Percentiles rank a stretch among this genome's conserved stretches.
These are phyloP conservation scores for Naso thynnoides DNA, from an alignment of 2,797 vertebrate genomes.

Conservation along the genomic window DNA sequence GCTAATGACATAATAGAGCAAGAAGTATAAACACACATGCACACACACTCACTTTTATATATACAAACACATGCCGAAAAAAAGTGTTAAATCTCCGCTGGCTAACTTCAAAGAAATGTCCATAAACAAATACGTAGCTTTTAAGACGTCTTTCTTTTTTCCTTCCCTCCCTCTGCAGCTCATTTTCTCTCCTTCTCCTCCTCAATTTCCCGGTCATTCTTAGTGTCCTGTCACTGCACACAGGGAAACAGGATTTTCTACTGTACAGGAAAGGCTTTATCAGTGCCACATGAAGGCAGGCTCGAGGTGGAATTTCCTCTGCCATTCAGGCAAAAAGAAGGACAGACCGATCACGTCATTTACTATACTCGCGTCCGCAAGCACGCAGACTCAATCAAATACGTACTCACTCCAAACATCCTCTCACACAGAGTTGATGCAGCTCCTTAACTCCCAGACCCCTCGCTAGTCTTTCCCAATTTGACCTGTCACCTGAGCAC, in stretches of 20 bases:
- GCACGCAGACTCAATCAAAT: constrained; percentile 38
- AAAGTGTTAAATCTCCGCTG: constrained; percentile 62
- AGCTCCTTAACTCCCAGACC: constrained; percentile 34
- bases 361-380: constrained; percentile 49
- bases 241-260: constrained; percentile 96
- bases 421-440: constrained; percentile 30
- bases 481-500: constrained; percentile 88
- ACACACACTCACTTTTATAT: constrained; percentile 65
- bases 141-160: constrained; percentile 48
- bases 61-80: constrained; percentile 57
- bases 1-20: constrained; percentile 79
- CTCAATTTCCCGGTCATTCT: constrained; percentile 90
- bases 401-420: constrained; percentile 22
- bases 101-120: constrained; percentile 66
- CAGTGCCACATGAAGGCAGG: constrained; percentile 96
- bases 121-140: constrained; percentile 64
- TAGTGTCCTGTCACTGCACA: constrained; percentile 88
- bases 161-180: constrained; percentile 31
- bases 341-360: constrained; percentile 87
- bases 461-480: constrained; percentile 62
- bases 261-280: constrained; percentile 99
- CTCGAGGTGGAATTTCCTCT: constrained; percentile 98
- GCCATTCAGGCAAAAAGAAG: constrained; percentile 86
- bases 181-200: constrained; percentile 42
- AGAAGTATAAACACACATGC: constrained; percentile 69